These are phyloP conservation scores for Lagodon rhomboides DNA, from an alignment of 2,797 vertebrate genomes.

Conservation along the genomic window DNA sequence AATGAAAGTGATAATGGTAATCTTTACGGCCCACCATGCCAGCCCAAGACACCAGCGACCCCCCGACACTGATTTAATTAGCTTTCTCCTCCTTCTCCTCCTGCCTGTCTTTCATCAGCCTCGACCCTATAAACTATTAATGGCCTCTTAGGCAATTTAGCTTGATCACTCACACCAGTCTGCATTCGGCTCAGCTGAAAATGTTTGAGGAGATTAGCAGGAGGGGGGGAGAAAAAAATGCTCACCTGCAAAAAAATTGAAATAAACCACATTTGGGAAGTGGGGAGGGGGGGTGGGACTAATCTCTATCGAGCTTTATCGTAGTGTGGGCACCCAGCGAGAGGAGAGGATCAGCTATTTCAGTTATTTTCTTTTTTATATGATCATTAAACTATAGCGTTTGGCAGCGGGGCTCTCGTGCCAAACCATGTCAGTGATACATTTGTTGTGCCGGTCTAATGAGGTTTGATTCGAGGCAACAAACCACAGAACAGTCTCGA, in stretches of 20 bases:
- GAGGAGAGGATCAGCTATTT: constrained; percentile 23
- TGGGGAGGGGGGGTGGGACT: constrained; percentile 29
- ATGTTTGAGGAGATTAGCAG: constrained; percentile 76
- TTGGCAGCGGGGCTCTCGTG: constrained; percentile 29
- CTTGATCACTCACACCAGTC: constrained; percentile 75
- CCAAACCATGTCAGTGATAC: constrained; percentile 36
- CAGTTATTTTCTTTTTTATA: constrained; percentile 37
- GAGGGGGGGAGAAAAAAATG: constrained; percentile 35
- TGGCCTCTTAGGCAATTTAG: constrained; percentile 80
- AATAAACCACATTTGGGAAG: constrained; percentile 52
- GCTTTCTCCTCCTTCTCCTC: constrained; percentile 65
- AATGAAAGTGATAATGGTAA: constrained; percentile 85
- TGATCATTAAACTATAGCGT: constrained; percentile 52
- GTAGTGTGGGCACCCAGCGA: constrained; percentile 38
- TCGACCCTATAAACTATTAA: constrained; percentile 81
- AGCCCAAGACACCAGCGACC: constrained; percentile 74
- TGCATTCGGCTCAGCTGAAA: constrained; percentile 61
- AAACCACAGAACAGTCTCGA: constrained; percentile 10
- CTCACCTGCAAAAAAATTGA: constrained; percentile 45
- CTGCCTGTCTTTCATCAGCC: constrained; percentile 75
- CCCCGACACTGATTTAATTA: constrained; percentile 82
- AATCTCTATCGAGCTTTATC: constrained; percentile 67
- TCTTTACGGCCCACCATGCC: constrained; percentile 82
- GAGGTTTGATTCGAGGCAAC: constrained; percentile 46
- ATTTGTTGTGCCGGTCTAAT: constrained; percentile 40